These are phyloP conservation scores for Clinocottus analis DNA, from an alignment of 2,113 vertebrate species.

Conservation along the genomic window DNA sequence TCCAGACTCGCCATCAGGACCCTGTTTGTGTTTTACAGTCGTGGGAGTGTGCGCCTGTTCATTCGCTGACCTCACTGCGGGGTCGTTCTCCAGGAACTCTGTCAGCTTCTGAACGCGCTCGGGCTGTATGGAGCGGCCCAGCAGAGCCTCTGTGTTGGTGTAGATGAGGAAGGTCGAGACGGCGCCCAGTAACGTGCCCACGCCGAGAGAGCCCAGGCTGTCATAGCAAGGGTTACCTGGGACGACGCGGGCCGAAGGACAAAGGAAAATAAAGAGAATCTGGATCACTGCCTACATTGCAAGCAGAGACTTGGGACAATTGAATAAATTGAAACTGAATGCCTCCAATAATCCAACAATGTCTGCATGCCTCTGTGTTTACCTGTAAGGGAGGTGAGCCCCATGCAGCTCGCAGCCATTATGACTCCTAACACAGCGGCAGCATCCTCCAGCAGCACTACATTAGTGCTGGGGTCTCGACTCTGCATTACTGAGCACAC, in stretches of 20 bases:
- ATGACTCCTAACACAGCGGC: conserved; percentile 95
- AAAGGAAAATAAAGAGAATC: background rate
- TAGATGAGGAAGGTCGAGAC: conserved; percentile 98
- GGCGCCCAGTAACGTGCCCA: conserved; percentile 91
- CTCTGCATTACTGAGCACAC: conserved; percentile 90
- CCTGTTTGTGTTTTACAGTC: background rate
- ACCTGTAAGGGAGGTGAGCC: conserved; percentile 97
- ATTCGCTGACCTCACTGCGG: conserved; percentile 90
- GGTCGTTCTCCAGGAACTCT: conserved; percentile 94
- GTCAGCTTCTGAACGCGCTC: conserved; percentile 95
- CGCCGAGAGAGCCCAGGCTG: conserved; percentile 93
- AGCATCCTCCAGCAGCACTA: conserved; percentile 95
- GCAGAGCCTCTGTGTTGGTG: conserved; percentile 95
- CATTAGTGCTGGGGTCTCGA: conserved; percentile 97
- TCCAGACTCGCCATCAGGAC: background rate
- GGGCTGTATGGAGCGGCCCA: conserved; percentile 94
- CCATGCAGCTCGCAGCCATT: conserved; percentile 94
- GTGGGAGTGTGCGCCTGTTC: background rate
- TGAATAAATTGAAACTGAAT: no score
- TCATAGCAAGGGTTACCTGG: conserved; percentile 93
- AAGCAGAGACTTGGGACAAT: background rate
- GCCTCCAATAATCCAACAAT: background rate
- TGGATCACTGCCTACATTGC: background rate
- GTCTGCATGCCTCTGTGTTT: background rate
- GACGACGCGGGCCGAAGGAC: background rate